Evolutionary conservation across 1,140 invertebrate species (phyloP), one percentile per base, ranked within the genome.

Genomic region (Chrysopa pallens): DNA sequence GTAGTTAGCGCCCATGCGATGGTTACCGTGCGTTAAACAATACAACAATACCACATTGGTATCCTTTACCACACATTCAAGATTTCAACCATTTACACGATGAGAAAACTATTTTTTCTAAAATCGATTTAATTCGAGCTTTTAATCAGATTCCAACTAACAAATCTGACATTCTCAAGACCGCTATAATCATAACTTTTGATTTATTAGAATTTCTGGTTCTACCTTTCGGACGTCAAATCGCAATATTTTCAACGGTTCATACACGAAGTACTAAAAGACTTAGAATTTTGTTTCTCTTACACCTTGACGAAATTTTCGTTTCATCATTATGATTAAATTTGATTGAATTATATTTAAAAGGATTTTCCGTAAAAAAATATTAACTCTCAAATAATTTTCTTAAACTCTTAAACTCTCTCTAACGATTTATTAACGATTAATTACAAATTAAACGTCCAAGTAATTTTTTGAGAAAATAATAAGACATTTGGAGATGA

Each of bases 261-360:
- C 29, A 43, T 48, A 4, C 29, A 54, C 15, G 17, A 38, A 42
- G 15, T 47, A n/a, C 9, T 50, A 11, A 27, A 40, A 17, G 55
- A 36, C 8, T 45, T 58, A 8, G 51, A 56, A 40, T 56, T 54
- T 35, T 15, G 27, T 38, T 50, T 57, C 38, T 50, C 57, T 0
- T 74, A 69, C n/a, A n/a, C 47, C 36, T 73, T 1, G 69, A 72
- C 47, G 71, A 72, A 43, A 59, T 74, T 11, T 49, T 72, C 5
- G 48, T 70, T 2, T 60, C 52, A 33, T 58, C 54, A n/a, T 36
- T n/a, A n/a, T n/a, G n/a, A n/a, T n/a, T n/a, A n/a, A n/a, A n/a
- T n/a, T n/a, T n/a, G n/a, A n/a, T n/a, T n/a, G n/a, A n/a, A n/a
- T n/a, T n/a, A n/a, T n/a, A n/a, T n/a, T n/a, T n/a, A n/a, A n/a